Percentiles rank a stretch among this genome's conserved stretches.
These are phyloP conservation scores for Caprella mutica DNA, from an alignment of 2,888 invertebrate species.

Conservation along the genomic window DNA sequence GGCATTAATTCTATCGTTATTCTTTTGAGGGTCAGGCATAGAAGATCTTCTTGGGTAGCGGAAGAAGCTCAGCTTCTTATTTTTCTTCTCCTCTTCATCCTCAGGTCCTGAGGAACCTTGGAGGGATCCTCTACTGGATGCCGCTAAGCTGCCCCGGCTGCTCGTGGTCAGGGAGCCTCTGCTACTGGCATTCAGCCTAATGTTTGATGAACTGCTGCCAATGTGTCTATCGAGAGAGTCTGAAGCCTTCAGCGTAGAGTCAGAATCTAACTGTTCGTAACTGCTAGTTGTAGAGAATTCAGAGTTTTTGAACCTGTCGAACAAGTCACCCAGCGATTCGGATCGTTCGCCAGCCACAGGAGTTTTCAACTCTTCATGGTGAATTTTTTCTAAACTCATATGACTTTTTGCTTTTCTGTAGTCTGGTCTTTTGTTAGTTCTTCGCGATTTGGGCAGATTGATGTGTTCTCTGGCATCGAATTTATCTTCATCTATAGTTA, in stretches of 20 bases:
- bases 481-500: constrained; percentile 31
- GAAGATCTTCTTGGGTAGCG: constrained; percentile 30
- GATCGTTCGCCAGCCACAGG: constrained; percentile 31
- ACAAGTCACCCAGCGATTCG: constrained; percentile 32
- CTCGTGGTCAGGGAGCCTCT: constrained; percentile 31
- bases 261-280: constrained; percentile 33
- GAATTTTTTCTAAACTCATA: constrained; percentile 32
- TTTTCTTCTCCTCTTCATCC: constrained; percentile 33
- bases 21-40: constrained; percentile 32
- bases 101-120: constrained; percentile 33
- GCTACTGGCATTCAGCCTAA: constrained; percentile 30
- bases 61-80: constrained; percentile 31
- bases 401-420: constrained; percentile 31
- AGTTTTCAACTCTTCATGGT: constrained; percentile 31
- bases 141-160: constrained; percentile 30
- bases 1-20: constrained; percentile 20
- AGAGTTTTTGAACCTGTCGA: constrained; percentile 26
- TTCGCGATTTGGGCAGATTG: constrained; percentile 23
- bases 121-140: constrained; percentile 33
- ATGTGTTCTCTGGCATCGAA: constrained; percentile 28
- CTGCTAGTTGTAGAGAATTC: constrained; percentile 31
- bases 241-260: constrained; percentile 33
- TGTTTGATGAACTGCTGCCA: constrained; percentile 32
- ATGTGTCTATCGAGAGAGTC: constrained; percentile 34
- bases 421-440: constrained; percentile 21